phyloP scores from a whole-genome alignment of 1,140 invertebrate species.

The Caenorhabditis brenneri region DNA sequence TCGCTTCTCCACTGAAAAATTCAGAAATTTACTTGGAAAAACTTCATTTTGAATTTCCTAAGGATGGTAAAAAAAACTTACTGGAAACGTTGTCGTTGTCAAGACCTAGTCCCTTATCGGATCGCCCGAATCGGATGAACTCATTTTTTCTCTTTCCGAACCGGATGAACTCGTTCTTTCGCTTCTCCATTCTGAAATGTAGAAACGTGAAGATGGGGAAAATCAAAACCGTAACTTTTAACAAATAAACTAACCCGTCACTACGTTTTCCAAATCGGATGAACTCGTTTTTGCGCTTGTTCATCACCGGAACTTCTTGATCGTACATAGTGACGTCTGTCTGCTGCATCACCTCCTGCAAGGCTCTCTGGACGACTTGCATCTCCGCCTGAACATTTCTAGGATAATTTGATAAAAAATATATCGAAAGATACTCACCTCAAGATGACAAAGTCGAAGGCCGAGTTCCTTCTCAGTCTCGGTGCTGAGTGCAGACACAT shows the following conservation, averaged over 20 bases:
- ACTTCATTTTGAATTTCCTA: background rate
- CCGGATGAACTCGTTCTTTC: constrained; percentile 61
- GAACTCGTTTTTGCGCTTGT: constrained; percentile 55
- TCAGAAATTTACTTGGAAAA: too few relatives aligned
- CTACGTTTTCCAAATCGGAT: constrained; percentile 52
- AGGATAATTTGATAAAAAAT: background rate
- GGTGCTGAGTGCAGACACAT: constrained; percentile 25
- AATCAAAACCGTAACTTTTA: background rate
- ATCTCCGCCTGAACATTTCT: background rate
- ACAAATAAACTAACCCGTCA: constrained; percentile 5
- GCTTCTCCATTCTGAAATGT: constrained; percentile 53
- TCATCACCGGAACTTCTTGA: constrained; percentile 22
- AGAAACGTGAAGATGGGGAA: background rate
- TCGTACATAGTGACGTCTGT: constrained; percentile 24
- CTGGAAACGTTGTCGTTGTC: constrained; percentile 10
- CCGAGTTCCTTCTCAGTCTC: constrained; percentile 34
- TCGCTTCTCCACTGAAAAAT: constrained; percentile 53
- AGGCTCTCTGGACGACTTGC: constrained; percentile 33
- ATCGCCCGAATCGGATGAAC: constrained; percentile 56
- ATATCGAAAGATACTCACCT: background rate
- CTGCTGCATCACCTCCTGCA: constrained; percentile 32
- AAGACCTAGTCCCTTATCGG: constrained; percentile 36
- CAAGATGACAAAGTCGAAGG: constrained; percentile 16
- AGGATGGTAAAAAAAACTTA: background rate
- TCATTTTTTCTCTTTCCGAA: constrained; percentile 60